phyloP scores from a whole-genome alignment of 2,888 invertebrate species.

The Dynastes maya region DNA sequence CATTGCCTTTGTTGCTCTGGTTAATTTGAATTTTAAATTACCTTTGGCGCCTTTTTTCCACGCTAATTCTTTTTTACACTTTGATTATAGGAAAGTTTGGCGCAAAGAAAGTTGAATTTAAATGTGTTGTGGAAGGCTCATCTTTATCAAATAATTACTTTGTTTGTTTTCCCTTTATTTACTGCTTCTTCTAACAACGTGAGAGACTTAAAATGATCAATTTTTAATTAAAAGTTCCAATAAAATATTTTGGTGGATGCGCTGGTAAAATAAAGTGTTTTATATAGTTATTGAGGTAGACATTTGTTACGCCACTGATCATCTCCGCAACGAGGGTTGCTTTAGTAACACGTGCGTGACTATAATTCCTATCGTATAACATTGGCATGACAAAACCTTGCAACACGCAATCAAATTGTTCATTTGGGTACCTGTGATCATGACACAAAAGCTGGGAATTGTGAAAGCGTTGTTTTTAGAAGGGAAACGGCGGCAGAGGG shows the following conservation, averaged over 20 bases:
- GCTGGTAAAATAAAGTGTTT: too few relatives aligned
- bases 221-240: too few relatives aligned
- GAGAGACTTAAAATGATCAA: too few relatives aligned
- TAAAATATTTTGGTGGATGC: too few relatives aligned
- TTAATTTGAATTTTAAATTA: conserved; percentile 19
- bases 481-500: neutral
- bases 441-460: conserved; percentile 55
- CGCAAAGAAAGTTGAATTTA: neutral
- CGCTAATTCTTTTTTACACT: neutral
- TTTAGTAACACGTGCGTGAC: conserved; percentile 36
- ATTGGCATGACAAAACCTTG: conserved; percentile 59
- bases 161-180: too few relatives aligned
- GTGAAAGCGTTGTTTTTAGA: conserved; percentile 9
- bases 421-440: conserved; percentile 61
- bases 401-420: conserved; percentile 64
- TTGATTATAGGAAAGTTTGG: neutral
- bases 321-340: conserved; percentile 18
- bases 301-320: conserved; percentile 39
- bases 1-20: conserved; percentile 1
- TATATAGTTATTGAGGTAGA: neutral
- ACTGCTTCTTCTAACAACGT: too few relatives aligned
- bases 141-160: too few relatives aligned
- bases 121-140: neutral
- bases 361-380: conserved; percentile 32
- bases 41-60: neutral